Conservation (phyloP, 2,888 invertebrate genomes). For the Adelognathus sp. region DNA sequence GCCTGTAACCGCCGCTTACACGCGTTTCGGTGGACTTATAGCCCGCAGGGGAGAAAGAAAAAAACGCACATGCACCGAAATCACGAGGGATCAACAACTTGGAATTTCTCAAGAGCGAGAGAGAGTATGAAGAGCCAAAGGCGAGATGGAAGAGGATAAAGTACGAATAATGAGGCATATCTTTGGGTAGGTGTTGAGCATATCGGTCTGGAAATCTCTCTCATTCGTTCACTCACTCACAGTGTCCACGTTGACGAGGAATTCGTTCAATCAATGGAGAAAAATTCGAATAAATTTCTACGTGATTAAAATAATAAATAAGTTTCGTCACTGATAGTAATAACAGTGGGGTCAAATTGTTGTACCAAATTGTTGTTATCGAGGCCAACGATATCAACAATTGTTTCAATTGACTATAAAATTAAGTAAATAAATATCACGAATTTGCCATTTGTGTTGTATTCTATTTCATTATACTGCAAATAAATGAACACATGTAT, state of each 20-base stretch:
- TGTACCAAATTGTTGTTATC: neutral
- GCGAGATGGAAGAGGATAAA: neutral
- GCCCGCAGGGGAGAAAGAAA: neutral
- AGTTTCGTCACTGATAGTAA: too few species aligned
- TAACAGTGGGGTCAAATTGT: too few species aligned
- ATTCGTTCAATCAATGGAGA: neutral
- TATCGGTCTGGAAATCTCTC: slow-evolving; percentile 6
- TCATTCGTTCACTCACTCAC: slow-evolving; percentile 3
- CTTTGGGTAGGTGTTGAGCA: slow-evolving; percentile 19
- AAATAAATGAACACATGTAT: too few species aligned
- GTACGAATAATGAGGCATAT: slow-evolving; percentile 10
- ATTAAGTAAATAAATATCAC: too few species aligned
- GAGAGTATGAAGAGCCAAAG: neutral
- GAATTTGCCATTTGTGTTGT: too few species aligned
- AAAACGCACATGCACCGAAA: neutral
- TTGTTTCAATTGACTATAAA: too few species aligned
- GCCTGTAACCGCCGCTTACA: slow-evolving; percentile 56
- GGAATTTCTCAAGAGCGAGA: neutral
- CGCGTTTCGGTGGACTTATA: slow-evolving; percentile 39
- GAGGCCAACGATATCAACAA: too few species aligned
- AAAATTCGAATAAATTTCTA: neutral
- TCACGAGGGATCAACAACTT: neutral
- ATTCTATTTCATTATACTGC: too few species aligned
- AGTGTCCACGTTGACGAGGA: neutral
- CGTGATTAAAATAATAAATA: too few species aligned